A percentile compares a stretch with the other conserved stretches of the same genome.
Evolutionary conservation across 2,888 invertebrate species (phyloP).

Genomic region (Ptychoptera contaminata): DNA sequence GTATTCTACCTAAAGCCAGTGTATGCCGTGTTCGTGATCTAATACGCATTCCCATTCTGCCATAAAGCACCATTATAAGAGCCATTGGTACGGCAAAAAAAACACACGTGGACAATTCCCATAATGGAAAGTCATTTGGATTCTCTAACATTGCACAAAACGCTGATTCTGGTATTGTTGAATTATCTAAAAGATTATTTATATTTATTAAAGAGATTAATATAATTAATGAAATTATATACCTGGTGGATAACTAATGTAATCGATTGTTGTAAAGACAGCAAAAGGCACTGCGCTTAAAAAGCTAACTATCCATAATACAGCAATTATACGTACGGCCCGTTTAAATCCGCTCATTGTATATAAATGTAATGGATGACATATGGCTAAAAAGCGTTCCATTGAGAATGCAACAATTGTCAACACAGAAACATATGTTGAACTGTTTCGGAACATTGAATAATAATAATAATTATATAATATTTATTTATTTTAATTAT

Average conservation of each 20-base stretch:
- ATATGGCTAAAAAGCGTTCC: constrained; percentile 82
- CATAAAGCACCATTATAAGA: constrained; percentile 62
- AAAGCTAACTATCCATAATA: constrained; percentile 61
- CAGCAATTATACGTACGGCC: constrained; percentile 62
- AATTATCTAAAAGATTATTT: constrained; percentile 24
- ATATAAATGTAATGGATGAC: constrained; percentile 70
- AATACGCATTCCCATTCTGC: constrained; percentile 60
- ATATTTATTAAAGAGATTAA: background rate
- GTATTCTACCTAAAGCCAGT: constrained; percentile 29
- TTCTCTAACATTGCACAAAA: constrained; percentile 59
- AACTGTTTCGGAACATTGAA: constrained; percentile 41
- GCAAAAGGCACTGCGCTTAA: constrained; percentile 64
- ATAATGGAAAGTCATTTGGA: constrained; percentile 47
- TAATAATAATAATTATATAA: background rate
- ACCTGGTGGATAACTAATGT: constrained; percentile 57
- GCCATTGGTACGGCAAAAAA: constrained; percentile 66
- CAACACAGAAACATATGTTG: constrained; percentile 77
- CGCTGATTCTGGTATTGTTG: constrained; percentile 52
- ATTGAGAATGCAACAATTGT: constrained; percentile 86
- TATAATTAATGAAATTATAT: constrained; percentile 16
- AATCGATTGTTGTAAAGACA: constrained; percentile 55
- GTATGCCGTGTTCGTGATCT: constrained; percentile 33
- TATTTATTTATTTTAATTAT: background rate
- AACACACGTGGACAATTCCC: constrained; percentile 64
- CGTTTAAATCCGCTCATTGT: constrained; percentile 68